These are phyloP conservation scores for Pachyuromys duprasi DNA, from an alignment of 2,797 vertebrate species.

Conservation along the genomic window DNA sequence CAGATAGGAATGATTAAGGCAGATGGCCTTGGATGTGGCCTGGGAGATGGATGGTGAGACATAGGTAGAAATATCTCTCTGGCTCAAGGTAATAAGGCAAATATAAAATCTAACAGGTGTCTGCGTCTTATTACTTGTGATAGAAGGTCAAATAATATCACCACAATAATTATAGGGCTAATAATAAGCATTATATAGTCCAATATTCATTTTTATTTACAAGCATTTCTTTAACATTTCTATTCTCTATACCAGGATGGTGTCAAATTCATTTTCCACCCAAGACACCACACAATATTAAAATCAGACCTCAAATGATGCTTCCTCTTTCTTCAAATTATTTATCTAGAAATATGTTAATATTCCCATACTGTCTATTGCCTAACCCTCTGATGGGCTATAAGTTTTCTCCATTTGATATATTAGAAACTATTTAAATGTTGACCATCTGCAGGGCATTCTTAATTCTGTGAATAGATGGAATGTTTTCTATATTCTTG, in stretches of 20 bases:
- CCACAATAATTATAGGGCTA: too few relatives aligned
- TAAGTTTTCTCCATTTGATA: neutral
- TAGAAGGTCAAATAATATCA: too few relatives aligned
- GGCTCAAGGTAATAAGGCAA: too few relatives aligned
- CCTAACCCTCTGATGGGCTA: neutral
- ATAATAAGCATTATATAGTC: too few relatives aligned
- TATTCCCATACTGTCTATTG: neutral
- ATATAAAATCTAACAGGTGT: too few relatives aligned
- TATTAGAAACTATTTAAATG: neutral
- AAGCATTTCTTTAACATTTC: neutral
- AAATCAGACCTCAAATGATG: neutral
- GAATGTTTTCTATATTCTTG: neutral
- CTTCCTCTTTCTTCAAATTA: neutral
- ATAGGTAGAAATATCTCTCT: too few relatives aligned
- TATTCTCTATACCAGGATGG: neutral
- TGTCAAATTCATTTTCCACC: neutral
- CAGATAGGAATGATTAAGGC: too few relatives aligned
- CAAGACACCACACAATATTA: neutral
- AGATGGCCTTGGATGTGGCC: too few relatives aligned
- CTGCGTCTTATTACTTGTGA: too few relatives aligned
- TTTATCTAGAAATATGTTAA: neutral
- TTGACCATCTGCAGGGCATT: neutral
- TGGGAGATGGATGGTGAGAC: too few relatives aligned
- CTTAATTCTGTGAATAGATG: neutral
- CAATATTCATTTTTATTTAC: too few relatives aligned